These are phyloP conservation scores for Phoenoteleia sp. DNA, from an alignment of 2,888 invertebrate species.

Conservation along the genomic window DNA sequence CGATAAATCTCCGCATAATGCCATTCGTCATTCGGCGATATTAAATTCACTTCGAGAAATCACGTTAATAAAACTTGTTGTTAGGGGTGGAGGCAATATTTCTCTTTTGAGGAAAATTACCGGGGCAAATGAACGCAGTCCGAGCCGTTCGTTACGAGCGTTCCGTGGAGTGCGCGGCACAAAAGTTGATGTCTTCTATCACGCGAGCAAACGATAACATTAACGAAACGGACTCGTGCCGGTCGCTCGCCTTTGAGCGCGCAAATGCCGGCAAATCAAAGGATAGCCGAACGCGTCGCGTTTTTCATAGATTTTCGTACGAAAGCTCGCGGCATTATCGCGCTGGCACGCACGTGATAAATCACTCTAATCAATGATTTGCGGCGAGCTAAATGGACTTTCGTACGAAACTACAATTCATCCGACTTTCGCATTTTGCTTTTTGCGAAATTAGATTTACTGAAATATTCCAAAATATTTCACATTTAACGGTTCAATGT, in stretches of 20 bases:
- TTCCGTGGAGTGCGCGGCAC: slow-evolving; percentile 41
- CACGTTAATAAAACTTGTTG: slow-evolving; percentile 44
- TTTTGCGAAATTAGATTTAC: too few species aligned
- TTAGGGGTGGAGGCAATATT: slow-evolving; percentile 35
- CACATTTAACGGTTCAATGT: too few species aligned
- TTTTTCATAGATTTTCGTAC: slow-evolving; percentile 48
- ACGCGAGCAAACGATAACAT: slow-evolving; percentile 82
- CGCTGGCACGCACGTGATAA: slow-evolving; percentile 43
- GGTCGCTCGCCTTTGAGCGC: slow-evolving; percentile 38
- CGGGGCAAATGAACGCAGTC: slow-evolving; percentile 41
- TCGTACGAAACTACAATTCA: slow-evolving; percentile 13
- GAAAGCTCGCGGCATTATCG: slow-evolving; percentile 42
- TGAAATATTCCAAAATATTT: too few species aligned
- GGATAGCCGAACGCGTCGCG: slow-evolving; percentile 45
- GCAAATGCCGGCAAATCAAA: slow-evolving; percentile 47
- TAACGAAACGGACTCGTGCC: slow-evolving; percentile 77
- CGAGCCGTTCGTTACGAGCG: slow-evolving; percentile 11
- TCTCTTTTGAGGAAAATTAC: slow-evolving; percentile 53
- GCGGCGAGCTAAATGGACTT: slow-evolving; percentile 13
- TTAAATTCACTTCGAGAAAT: slow-evolving; percentile 27
- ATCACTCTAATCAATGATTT: slow-evolving; percentile 57
- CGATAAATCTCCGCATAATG: slow-evolving; percentile 11
- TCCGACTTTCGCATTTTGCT: too few species aligned
- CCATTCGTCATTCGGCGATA: slow-evolving; percentile 22
- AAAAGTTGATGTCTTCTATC: slow-evolving; percentile 79